These are phyloP conservation scores for Poecilia velifera DNA, from an alignment of 2,797 vertebrate genomes.

Conservation along the genomic window DNA sequence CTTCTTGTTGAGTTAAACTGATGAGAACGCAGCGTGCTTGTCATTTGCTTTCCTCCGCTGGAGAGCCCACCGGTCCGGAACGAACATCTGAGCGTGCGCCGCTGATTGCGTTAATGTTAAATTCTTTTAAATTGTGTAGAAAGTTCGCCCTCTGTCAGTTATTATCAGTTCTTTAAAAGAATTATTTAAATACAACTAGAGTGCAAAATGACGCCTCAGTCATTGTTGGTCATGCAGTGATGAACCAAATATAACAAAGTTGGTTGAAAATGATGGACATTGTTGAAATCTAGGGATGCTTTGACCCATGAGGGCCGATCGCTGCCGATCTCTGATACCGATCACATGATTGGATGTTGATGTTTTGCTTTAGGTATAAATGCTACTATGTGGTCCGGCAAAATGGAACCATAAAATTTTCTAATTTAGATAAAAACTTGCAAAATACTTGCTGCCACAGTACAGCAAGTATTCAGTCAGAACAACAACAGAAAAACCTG, in stretches of 20 bases:
- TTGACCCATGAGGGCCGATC: too few species aligned
- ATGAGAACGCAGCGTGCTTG: slow-evolving; percentile 63
- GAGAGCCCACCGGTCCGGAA: slow-evolving; percentile 18
- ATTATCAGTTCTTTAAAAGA: background rate
- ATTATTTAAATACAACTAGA: background rate
- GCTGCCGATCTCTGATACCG: too few species aligned
- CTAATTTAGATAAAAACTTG: too few species aligned
- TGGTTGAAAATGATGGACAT: background rate
- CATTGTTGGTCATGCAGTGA: background rate
- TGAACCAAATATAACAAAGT: background rate
- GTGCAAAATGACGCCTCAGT: background rate
- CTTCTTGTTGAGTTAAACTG: slow-evolving; percentile 73
- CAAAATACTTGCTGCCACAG: too few species aligned
- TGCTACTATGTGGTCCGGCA: too few species aligned
- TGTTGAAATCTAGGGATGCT: background rate
- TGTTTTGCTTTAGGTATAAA: too few species aligned
- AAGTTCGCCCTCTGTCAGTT: background rate
- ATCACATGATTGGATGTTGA: too few species aligned
- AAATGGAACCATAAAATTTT: too few species aligned
- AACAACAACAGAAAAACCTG: too few species aligned
- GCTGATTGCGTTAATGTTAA: slow-evolving; percentile 33
- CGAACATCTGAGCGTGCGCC: slow-evolving; percentile 25
- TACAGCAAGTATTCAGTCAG: too few species aligned
- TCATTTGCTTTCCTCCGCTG: slow-evolving; percentile 50
- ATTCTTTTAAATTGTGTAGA: background rate